Evolutionary conservation across 2,113 vertebrate genomes (phyloP).

Genomic region (Perognathus longimembris): DNA sequence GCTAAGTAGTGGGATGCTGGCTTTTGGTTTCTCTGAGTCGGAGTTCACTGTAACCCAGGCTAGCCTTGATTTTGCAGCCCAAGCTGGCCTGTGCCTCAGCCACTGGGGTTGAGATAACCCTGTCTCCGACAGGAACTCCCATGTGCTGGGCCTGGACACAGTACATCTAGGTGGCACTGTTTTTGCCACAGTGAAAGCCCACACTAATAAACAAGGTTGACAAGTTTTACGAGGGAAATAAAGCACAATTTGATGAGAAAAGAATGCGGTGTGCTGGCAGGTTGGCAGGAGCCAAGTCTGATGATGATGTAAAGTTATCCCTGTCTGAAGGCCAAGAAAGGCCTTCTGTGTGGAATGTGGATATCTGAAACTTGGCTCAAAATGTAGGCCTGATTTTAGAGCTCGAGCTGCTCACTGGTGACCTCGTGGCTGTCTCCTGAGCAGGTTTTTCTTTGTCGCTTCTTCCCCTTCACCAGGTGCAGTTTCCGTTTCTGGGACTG

Average conservation of each 20-base stretch:
- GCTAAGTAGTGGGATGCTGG: not conserved
- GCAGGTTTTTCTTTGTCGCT: not conserved
- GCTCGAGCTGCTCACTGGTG: too few species aligned
- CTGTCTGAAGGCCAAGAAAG: slow-evolving; percentile 54
- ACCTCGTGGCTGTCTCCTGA: too few species aligned
- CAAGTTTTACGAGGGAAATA: not conserved
- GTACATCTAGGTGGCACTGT: not conserved
- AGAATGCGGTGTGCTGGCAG: not conserved
- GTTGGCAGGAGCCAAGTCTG: not conserved
- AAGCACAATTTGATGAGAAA: not conserved
- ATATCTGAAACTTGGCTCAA: slow-evolving; percentile 44
- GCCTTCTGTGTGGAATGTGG: slow-evolving; percentile 49
- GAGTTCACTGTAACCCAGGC: not conserved
- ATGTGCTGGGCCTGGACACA: not conserved
- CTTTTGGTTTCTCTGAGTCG: not conserved
- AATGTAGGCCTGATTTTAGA: not conserved
- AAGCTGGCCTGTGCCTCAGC: not conserved
- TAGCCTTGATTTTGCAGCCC: not conserved
- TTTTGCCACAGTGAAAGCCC: not conserved
- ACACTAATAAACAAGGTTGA: not conserved
- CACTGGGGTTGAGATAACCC: not conserved
- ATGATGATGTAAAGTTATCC: slow-evolving; percentile 77
- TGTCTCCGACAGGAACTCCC: not conserved
- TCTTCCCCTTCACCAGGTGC: not conserved
- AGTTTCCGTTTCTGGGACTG: not conserved